These are phyloP conservation scores for Phodopus roborovskii DNA, from an alignment of 2,113 vertebrate species.

Conservation along the genomic window DNA sequence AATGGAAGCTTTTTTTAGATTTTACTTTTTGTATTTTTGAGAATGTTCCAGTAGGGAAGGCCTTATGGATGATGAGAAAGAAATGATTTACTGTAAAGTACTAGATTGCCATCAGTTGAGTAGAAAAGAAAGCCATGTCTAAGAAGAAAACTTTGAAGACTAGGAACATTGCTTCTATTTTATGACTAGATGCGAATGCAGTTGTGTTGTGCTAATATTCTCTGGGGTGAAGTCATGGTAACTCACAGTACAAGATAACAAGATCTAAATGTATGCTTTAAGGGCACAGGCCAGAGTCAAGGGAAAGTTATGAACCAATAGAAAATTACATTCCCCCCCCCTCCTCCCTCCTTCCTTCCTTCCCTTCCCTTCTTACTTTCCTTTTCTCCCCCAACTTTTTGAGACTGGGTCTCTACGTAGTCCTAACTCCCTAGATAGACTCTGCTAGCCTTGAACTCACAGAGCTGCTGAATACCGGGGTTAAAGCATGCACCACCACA, in stretches of 20 bases:
- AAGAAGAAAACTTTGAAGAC: background rate
- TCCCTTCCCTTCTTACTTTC: background rate
- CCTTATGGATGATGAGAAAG: background rate
- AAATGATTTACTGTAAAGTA: background rate
- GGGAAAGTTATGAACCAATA: background rate
- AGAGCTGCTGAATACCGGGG: background rate
- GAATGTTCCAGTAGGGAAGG: background rate
- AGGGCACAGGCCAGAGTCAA: constrained; percentile 23
- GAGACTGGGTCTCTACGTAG: background rate
- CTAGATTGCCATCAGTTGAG: background rate
- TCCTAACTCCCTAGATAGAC: background rate
- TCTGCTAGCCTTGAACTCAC: background rate
- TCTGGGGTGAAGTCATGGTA: constrained; percentile 29
- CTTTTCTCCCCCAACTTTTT: background rate
- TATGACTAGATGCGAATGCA: background rate
- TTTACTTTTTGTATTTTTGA: background rate
- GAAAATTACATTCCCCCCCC: background rate
- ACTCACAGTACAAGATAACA: background rate
- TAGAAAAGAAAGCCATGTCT: background rate
- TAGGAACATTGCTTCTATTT: background rate
- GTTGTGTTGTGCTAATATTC: background rate
- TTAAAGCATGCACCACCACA: background rate
- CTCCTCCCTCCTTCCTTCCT: background rate
- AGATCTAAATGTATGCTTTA: background rate
- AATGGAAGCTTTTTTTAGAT: background rate